These are phyloP conservation scores for Porites evermanni DNA, from an alignment of 92 coral and sea anemone genomes.

Conservation along the genomic window DNA sequence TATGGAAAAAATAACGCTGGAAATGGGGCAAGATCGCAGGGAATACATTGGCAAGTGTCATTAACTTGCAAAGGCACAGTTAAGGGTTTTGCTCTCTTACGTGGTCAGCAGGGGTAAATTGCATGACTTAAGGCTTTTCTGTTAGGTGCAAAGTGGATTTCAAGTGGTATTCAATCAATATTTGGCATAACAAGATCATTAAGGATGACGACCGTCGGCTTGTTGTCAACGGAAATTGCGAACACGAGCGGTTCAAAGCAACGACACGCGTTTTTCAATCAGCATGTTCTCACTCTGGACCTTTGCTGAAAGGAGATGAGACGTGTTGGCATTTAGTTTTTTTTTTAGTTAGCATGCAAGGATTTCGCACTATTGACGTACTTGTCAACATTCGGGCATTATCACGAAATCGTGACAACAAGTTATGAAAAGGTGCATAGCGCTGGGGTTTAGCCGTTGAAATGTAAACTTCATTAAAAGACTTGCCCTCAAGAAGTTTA, in stretches of 20 bases:
- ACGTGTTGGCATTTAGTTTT: neutral
- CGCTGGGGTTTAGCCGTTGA: slow-evolving; percentile 7
- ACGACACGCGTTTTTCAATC: neutral
- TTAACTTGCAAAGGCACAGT: neutral
- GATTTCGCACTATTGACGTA: neutral
- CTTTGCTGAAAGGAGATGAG: neutral
- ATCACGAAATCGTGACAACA: neutral
- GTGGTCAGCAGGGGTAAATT: neutral
- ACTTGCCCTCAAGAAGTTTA: neutral
- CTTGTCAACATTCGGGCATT: neutral
- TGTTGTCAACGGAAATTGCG: slow-evolving; percentile 24
- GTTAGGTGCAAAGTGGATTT: slow-evolving; percentile 1
- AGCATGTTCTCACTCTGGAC: neutral
- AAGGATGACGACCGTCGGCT: neutral
- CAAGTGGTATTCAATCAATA: slow-evolving; percentile 5
- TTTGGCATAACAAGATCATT: slow-evolving; percentile 16
- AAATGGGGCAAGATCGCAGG: neutral
- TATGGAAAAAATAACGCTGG: neutral
- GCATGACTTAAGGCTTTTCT: slow-evolving; percentile 14
- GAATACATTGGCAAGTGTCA: neutral
- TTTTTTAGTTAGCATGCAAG: neutral
- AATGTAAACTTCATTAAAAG: neutral
- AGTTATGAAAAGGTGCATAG: neutral
- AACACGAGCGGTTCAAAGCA: slow-evolving; percentile 1
- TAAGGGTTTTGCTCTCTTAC: neutral